Base-by-base conservation (phyloP, 2,113 vertebrate genomes). In the Pomatorhinus ruficollis region DNA sequence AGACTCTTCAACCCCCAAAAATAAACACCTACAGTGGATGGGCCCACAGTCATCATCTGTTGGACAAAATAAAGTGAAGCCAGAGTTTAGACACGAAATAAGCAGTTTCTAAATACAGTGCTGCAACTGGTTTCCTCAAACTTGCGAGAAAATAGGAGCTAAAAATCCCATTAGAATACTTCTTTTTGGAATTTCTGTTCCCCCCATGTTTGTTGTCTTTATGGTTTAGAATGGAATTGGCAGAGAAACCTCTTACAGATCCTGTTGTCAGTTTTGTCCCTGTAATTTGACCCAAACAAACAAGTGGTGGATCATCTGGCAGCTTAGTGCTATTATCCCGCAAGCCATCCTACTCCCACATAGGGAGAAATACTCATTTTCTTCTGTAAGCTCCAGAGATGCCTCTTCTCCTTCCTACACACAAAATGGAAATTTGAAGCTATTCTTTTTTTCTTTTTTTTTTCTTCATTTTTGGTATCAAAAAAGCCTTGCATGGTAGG, bases 121-220 rank as follows among this genome's bases (percentile, higher is more conserved):
- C 50, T 78, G 52, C 39, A 56, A 28, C 17, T 56, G 11, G 10
- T 78, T 94, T 89, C 31, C 13, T 69, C 59, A 68, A 93, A 83
- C 52, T 31, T 13, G 1, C 88, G 54, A 87, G 56, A 77, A 91
- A 66, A 85, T 40, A 61, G 65, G 45, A 77, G 54, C 15, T 88
- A 83, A 90, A 87, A 79, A 35, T 66, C 59, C 60, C 49, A 21
- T 45, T 42, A 59, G 27, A 47, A 66, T 42, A 57, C 33, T 28
- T 9, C 2, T 13, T 50, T 91, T 57, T 53, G 3, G 9, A 50
- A 65, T 69, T 83, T 74, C 21, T 66, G 31, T 88, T 82, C 70
- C 20, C 20, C 28, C 4, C 0, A 0, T 22, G 31, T 86, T 35
- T 68, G n/a, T 21, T 2, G 4, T 39, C n/a, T 69, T 59, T 47